Conservation (phyloP, 23 tunicate species). For the Halocynthia aurantium region DNA sequence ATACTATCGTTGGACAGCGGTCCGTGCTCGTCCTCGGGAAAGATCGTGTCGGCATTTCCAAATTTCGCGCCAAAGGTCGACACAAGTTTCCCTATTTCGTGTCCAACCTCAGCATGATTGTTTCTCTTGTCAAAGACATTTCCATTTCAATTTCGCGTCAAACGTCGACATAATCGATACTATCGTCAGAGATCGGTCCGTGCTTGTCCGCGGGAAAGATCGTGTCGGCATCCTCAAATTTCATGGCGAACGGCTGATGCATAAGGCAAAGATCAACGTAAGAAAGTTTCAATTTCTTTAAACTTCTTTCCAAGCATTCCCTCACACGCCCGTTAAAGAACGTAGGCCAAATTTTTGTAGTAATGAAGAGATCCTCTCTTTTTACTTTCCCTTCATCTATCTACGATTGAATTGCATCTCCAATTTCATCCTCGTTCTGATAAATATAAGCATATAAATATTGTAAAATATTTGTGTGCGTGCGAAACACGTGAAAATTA, state of each 20-base stretch:
- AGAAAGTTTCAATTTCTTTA: slow-evolving; percentile 34
- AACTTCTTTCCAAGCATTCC: slow-evolving; percentile 11
- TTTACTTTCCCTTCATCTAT: slow-evolving; percentile 28
- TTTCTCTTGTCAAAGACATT: too few relatives aligned
- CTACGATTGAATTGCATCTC: slow-evolving; percentile 31
- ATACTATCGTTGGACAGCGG: slow-evolving; percentile 10
- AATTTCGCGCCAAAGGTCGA: too few relatives aligned
- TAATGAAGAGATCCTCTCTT: slow-evolving; percentile 42
- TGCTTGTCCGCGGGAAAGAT: slow-evolving; percentile 22
- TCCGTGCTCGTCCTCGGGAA: too few relatives aligned
- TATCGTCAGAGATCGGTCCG: slow-evolving; percentile 3
- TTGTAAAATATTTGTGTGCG: too few relatives aligned
- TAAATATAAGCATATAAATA: slow-evolving; percentile 15
- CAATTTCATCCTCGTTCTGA: slow-evolving; percentile 38
- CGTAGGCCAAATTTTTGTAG: slow-evolving; percentile 21
- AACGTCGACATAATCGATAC: slow-evolving; percentile 37
- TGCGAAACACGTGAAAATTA: too few relatives aligned
- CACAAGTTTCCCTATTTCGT: too few relatives aligned
- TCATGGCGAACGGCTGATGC: slow-evolving; percentile 69
- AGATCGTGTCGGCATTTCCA: too few relatives aligned
- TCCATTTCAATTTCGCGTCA: slow-evolving; percentile 52
- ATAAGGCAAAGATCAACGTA: slow-evolving; percentile 87
- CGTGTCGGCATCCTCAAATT: slow-evolving; percentile 16
- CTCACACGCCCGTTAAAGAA: slow-evolving; percentile 15
- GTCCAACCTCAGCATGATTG: too few relatives aligned